Conservation (phyloP, 2,113 vertebrate species). For the Galeopterus variegatus region DNA sequence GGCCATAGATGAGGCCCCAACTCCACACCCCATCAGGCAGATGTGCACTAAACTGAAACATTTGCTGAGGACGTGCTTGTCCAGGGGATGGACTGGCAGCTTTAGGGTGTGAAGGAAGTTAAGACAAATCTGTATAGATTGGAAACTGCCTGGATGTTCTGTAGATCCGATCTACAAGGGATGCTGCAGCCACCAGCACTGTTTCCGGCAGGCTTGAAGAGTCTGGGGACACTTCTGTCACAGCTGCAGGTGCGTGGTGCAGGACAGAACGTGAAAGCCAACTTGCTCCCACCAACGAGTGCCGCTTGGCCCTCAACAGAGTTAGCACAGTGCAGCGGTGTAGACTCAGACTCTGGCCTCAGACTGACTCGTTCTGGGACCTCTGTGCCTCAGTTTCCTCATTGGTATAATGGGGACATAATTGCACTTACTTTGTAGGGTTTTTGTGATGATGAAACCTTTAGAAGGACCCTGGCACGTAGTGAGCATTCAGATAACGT, state of each 20-base stretch:
- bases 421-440: fast-evolving
- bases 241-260: fast-evolving
- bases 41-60: fast-evolving
- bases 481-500: fast-evolving
- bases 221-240: neutral
- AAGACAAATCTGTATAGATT: fast-evolving
- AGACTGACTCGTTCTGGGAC: neutral
- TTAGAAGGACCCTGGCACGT: fast-evolving
- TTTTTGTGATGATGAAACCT: no score
- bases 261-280: fast-evolving
- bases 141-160: fast-evolving
- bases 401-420: fast-evolving
- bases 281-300: fast-evolving
- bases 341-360: neutral
- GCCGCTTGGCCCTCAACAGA: fast-evolving
- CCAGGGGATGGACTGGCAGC: neutral
- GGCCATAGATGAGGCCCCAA: neutral
- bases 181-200: fast-evolving
- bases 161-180: fast-evolving
- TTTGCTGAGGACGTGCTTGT: neutral
- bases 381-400: neutral
- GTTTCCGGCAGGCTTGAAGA: fast-evolving
- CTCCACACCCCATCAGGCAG: fast-evolving
- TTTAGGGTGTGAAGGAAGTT: no score
- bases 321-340: neutral